These are phyloP conservation scores for Diplodus puntazzo DNA, from an alignment of 2,797 vertebrate genomes.

Conservation along the genomic window DNA sequence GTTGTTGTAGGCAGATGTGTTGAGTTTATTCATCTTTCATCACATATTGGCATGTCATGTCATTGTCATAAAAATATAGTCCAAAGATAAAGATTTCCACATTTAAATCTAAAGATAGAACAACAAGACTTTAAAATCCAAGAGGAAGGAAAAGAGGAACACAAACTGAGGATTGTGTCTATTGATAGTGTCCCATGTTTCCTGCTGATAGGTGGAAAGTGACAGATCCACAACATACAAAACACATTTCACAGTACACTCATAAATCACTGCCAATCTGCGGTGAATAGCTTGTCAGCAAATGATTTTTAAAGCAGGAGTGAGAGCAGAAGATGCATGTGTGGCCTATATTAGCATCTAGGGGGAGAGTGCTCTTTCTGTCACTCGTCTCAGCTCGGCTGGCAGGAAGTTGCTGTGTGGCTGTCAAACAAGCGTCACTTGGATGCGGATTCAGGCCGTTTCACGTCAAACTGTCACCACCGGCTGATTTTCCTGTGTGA, in stretches of 20 bases:
- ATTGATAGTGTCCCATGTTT: neutral
- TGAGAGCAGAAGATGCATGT: conserved; percentile 18
- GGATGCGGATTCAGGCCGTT: conserved; percentile 30
- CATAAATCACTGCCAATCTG: conserved; percentile 40
- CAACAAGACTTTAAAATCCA: neutral
- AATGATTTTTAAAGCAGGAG: conserved; percentile 19
- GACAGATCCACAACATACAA: neutral
- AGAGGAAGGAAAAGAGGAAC: neutral
- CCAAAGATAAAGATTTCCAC: neutral
- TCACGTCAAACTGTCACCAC: conserved; percentile 66
- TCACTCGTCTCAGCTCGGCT: conserved; percentile 40
- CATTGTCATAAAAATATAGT: neutral
- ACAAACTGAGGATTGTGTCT: neutral
- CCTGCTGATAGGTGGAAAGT: neutral
- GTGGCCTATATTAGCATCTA: conserved; percentile 50
- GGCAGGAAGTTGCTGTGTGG: conserved; percentile 52
- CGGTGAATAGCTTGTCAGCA: conserved; percentile 20
- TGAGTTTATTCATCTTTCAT: too few relatives aligned
- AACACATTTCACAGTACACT: neutral
- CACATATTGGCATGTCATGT: too few relatives aligned
- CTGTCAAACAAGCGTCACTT: conserved; percentile 59
- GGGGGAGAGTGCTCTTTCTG: conserved; percentile 42
- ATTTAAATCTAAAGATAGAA: neutral
- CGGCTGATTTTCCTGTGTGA: conserved; percentile 12
- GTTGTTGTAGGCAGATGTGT: neutral